Evolutionary conservation across 2,113 vertebrate species (phyloP).

Genomic region (Nanorana parkeri): DNA sequence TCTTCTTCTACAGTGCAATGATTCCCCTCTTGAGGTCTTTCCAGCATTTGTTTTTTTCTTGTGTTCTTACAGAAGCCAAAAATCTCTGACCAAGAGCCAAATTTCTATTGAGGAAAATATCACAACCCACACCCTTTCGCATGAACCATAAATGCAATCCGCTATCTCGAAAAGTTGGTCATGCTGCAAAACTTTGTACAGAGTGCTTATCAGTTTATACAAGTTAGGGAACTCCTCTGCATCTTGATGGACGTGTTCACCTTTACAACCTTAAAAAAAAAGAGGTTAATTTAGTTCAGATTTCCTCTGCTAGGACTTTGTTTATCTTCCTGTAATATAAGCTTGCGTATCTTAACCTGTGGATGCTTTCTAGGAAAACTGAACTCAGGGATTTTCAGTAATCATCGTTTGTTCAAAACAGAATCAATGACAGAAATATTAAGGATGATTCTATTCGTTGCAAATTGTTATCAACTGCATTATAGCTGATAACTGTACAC

Average conservation of each 20-base stretch:
- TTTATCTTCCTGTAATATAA: constrained; percentile 39
- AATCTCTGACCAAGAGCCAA: constrained; percentile 20
- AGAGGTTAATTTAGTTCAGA: constrained; percentile 35
- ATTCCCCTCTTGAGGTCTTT: constrained; percentile 11
- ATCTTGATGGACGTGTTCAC: not conserved
- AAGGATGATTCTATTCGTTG: not conserved
- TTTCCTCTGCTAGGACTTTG: constrained; percentile 27
- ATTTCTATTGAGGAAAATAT: not conserved
- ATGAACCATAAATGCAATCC: constrained; percentile 33
- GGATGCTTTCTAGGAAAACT: constrained; percentile 43
- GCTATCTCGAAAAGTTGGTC: not conserved
- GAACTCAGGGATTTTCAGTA: not conserved
- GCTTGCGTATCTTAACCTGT: constrained; percentile 13
- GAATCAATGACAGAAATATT: not conserved
- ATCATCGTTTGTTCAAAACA: not conserved
- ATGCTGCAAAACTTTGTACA: constrained; percentile 11
- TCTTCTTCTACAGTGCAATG: not conserved
- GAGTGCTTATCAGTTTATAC: not conserved
- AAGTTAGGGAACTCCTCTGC: not conserved
- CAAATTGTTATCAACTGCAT: not conserved
- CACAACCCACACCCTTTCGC: not conserved
- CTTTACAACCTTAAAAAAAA: not conserved
- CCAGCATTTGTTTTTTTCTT: constrained; percentile 33
- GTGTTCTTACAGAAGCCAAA: constrained; percentile 41
- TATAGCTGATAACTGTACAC: no score